Conservation (phyloP, 2,888 invertebrate genomes). For the Coecobrya sp. region DNA sequence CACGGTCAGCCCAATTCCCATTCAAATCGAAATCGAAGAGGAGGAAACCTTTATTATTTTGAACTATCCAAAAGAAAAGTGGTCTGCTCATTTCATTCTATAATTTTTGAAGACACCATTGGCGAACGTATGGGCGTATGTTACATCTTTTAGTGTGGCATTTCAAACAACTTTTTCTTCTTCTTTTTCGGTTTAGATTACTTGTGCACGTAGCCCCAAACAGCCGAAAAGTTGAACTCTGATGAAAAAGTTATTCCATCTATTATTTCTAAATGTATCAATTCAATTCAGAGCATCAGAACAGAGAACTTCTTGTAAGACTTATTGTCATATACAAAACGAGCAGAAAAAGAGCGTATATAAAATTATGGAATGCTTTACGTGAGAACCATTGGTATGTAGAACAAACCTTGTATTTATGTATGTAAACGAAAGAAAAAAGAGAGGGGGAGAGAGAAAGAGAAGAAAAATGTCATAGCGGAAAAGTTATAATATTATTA, state of each 20-base stretch:
- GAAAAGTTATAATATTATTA: slow-evolving; percentile 79
- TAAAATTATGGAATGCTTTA: slow-evolving; percentile 30
- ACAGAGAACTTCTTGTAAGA: neutral
- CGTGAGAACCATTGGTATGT: slow-evolving; percentile 60
- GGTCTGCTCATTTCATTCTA: slow-evolving; percentile 29
- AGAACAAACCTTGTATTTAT: slow-evolving; percentile 6
- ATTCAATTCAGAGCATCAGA: slow-evolving; percentile 55
- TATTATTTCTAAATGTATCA: slow-evolving; percentile 77
- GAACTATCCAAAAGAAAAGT: neutral
- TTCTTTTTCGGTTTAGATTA: neutral
- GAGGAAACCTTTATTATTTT: neutral
- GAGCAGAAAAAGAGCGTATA: neutral
- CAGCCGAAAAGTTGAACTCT: slow-evolving; percentile 21
- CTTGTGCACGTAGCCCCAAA: slow-evolving; percentile 54
- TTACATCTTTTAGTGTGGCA: neutral
- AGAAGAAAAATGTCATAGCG: slow-evolving; percentile 79
- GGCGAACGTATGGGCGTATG: neutral
- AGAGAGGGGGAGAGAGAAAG: slow-evolving; percentile 20
- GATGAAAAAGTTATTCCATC: slow-evolving; percentile 75
- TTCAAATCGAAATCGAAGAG: slow-evolving; percentile 14
- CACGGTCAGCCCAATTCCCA: slow-evolving; percentile 62
- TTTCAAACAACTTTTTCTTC: slow-evolving; percentile 37
- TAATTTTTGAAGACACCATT: slow-evolving; percentile 21
- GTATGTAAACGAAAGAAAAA: neutral
- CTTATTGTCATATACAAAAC: neutral